Evolutionary conservation across 2,888 invertebrate genomes (phyloP).

Genomic region (Melanotus villosus): DNA sequence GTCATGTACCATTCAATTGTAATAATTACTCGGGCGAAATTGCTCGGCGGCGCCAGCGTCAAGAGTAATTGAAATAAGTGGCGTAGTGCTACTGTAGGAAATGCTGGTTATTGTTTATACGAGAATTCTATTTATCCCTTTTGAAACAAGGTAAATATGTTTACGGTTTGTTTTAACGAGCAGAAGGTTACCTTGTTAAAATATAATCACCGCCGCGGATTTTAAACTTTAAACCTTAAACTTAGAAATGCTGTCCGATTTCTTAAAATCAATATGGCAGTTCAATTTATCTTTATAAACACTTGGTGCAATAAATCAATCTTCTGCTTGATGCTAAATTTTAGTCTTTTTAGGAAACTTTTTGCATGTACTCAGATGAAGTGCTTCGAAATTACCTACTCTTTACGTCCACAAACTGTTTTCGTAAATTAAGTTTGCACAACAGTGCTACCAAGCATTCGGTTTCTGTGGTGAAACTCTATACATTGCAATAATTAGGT

Average conservation of each 20-base stretch:
- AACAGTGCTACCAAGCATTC: conserved; percentile 15
- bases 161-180: background rate
- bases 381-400: no score
- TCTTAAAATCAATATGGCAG: no score
- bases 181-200: background rate
- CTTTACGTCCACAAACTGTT: conserved; percentile 2
- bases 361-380: no score
- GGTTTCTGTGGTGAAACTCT: conserved; percentile 35
- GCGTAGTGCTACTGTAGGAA: conserved; percentile 20
- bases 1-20: conserved; percentile 58
- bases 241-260: no score
- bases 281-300: conserved; percentile 20
- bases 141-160: conserved; percentile 6
- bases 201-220: background rate
- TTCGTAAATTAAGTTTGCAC: conserved; percentile 22
- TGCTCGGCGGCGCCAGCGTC: conserved; percentile 45
- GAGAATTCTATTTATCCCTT: conserved; percentile 19
- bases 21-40: conserved; percentile 53
- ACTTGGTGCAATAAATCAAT: conserved; percentile 18
- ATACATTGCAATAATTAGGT: conserved; percentile 33
- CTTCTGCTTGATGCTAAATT: no score
- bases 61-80: conserved; percentile 50
- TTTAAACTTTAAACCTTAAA: no score
- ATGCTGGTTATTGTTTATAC: conserved; percentile 43
- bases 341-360: no score